Percentiles rank a stretch among this genome's conserved stretches.
Conservation (phyloP, 2,797 vertebrate genomes). For the Brotula barbata region DNA sequence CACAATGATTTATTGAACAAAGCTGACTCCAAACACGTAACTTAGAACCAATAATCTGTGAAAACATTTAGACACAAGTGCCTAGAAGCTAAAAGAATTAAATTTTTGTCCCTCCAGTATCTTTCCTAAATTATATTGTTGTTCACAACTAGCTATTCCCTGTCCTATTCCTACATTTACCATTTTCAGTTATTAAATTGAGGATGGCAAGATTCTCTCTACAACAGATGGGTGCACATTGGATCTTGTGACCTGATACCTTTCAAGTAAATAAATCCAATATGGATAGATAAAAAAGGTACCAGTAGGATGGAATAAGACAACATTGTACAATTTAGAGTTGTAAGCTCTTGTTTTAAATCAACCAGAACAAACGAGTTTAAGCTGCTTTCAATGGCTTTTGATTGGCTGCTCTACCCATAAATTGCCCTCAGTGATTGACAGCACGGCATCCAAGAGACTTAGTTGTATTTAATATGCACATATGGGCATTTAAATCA, state of each 20-base stretch:
- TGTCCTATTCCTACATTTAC: slow-evolving; percentile 41
- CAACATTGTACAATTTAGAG: background rate
- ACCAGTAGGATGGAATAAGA: too few species aligned
- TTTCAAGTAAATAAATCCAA: slow-evolving; percentile 38
- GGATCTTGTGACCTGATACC: slow-evolving; percentile 38
- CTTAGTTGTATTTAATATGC: too few species aligned
- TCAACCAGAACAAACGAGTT: slow-evolving; percentile 10
- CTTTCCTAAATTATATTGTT: too few species aligned
- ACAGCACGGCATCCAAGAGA: too few species aligned
- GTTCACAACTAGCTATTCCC: slow-evolving; percentile 14
- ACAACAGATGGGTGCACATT: slow-evolving; percentile 30
- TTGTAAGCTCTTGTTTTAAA: background rate
- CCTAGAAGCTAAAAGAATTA: too few species aligned
- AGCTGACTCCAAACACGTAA: too few species aligned
- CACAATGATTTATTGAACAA: too few species aligned
- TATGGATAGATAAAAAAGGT: too few species aligned
- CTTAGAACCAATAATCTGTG: slow-evolving; percentile 61
- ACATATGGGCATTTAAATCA: too few species aligned
- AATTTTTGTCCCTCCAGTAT: too few species aligned
- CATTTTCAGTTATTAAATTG: slow-evolving; percentile 36
- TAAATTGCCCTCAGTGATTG: background rate
- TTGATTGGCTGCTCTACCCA: background rate
- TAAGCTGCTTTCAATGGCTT: slow-evolving; percentile 6
- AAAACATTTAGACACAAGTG: too few species aligned
- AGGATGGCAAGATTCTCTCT: slow-evolving; percentile 40